Conservation (phyloP, 2,113 vertebrate genomes). For the Prolemur simus region DNA sequence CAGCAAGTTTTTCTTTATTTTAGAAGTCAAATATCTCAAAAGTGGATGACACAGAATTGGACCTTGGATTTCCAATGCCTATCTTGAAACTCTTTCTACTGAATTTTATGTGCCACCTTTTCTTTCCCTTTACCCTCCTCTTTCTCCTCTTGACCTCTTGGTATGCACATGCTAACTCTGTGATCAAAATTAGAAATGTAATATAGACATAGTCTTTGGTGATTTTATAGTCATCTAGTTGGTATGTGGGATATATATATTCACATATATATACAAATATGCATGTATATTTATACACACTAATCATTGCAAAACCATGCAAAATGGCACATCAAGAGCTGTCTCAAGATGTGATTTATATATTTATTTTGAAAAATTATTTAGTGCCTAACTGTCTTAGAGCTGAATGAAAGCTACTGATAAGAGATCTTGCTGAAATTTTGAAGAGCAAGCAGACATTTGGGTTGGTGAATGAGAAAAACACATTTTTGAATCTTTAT, state of each 20-base stretch:
- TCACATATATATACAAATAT: neutral
- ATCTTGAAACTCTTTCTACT: neutral
- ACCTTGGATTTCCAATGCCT: neutral
- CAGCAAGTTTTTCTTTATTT: neutral
- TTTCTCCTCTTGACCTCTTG: neutral
- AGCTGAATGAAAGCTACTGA: neutral
- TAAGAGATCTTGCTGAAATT: neutral
- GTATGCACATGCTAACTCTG: neutral
- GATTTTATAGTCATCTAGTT: neutral
- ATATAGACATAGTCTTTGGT: neutral
- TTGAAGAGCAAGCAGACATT: neutral
- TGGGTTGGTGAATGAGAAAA: neutral
- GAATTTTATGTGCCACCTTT: neutral
- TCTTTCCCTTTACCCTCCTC: neutral
- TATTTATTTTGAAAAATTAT: neutral
- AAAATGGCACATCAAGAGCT: neutral
- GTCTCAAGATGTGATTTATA: neutral
- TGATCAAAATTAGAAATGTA: neutral
- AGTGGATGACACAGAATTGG: neutral
- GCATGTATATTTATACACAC: neutral
- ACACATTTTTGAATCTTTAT: neutral
- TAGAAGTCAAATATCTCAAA: neutral
- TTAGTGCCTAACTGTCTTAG: neutral
- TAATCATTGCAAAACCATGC: neutral
- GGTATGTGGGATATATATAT: neutral